phyloP scores from a whole-genome alignment of 2,797 vertebrate species.

The Botia kubotai region DNA sequence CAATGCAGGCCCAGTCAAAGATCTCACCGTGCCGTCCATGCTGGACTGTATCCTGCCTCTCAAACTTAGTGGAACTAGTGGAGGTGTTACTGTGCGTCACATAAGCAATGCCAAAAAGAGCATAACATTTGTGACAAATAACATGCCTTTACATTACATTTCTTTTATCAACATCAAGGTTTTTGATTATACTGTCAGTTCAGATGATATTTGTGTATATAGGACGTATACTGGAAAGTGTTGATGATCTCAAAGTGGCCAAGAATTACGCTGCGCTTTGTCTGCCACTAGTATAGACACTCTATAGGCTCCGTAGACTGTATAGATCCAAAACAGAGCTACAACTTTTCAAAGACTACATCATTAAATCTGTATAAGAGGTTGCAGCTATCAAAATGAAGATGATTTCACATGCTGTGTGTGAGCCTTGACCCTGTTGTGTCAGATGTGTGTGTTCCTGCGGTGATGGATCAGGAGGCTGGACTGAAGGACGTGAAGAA shows the following conservation, averaged over 20 bases:
- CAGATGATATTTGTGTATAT: not conserved
- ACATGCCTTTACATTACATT: not conserved
- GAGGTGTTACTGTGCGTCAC: not conserved
- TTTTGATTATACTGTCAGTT: not conserved
- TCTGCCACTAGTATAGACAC: no score
- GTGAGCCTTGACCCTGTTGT: constrained; percentile 31
- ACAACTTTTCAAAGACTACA: no score
- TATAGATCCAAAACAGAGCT: no score
- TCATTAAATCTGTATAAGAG: no score
- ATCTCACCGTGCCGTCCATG: constrained; percentile 87
- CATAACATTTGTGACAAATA: not conserved
- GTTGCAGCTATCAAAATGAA: not conserved
- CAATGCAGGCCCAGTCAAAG: constrained; percentile 77
- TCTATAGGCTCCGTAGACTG: no score
- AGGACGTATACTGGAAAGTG: not conserved
- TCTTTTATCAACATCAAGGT: not conserved
- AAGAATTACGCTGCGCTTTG: no score
- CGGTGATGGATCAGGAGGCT: constrained; percentile 81
- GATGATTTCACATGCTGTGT: constrained; percentile 11
- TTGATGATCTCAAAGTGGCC: no score
- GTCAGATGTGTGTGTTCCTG: constrained; percentile 85
- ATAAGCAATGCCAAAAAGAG: no score
- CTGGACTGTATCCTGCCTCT: constrained; percentile 88
- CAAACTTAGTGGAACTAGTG: not conserved
- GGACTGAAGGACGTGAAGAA: constrained; percentile 88